phyloP scores from a whole-genome alignment of 2,797 vertebrate species.

The Propithecus deckenii region DNA sequence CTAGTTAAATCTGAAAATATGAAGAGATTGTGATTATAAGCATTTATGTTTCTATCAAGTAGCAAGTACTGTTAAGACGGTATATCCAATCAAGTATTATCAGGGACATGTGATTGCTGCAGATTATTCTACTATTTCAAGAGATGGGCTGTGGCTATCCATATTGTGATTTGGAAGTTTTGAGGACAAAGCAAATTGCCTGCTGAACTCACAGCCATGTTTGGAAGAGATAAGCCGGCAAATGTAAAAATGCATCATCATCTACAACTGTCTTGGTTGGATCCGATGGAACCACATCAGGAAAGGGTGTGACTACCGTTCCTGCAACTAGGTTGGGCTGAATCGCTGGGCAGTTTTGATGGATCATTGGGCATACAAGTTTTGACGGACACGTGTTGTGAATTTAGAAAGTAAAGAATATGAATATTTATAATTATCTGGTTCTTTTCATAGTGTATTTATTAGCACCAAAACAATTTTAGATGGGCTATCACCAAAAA shows the following conservation, averaged over 20 bases:
- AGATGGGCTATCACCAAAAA: not conserved
- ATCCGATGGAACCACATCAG: not conserved
- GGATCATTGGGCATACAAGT: not conserved
- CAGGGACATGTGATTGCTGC: not conserved
- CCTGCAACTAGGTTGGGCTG: not conserved
- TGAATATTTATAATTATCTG: constrained; percentile 4
- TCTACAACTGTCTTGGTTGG: not conserved
- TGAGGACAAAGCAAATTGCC: not conserved
- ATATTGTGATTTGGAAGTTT: not conserved
- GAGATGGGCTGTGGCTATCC: not conserved
- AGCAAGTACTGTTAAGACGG: not conserved
- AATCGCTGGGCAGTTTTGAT: not conserved
- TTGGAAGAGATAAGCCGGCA: not conserved
- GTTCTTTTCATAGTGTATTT: not conserved
- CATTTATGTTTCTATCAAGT: not conserved
- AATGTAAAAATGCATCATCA: not conserved
- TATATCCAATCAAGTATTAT: not conserved
- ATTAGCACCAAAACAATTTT: constrained; percentile 17
- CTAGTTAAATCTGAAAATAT: not conserved
- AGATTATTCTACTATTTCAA: not conserved
- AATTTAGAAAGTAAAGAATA: not conserved
- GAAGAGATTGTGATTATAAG: not conserved
- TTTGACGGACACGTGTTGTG: not conserved
- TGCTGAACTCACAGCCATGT: not conserved
- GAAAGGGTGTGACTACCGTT: not conserved